Percentiles rank a stretch among this genome's conserved stretches.
Evolutionary conservation across 2,797 vertebrate genomes (phyloP).

Genomic region (Vespertilio murinus): DNA sequence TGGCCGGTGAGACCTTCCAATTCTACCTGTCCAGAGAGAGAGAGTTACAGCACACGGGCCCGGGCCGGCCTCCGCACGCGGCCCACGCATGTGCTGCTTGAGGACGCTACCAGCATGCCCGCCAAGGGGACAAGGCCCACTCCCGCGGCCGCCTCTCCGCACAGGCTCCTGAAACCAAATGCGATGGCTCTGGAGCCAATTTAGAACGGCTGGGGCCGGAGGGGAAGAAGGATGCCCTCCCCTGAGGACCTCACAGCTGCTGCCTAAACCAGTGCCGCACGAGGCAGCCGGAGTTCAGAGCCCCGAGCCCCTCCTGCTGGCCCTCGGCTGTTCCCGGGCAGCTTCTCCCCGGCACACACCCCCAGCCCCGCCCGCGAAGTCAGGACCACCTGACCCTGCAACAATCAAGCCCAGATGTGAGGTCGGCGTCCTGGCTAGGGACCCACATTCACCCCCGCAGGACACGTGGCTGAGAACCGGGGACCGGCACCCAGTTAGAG

Average conservation of each 20-base stretch:
- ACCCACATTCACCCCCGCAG: not conserved
- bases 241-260: not conserved
- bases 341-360: not conserved
- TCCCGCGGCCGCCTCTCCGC: not conserved
- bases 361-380: not conserved
- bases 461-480: not conserved
- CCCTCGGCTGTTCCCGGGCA: too few species aligned
- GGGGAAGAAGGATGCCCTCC: not conserved
- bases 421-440: not conserved
- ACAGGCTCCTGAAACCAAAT: not conserved
- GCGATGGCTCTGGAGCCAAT: not conserved
- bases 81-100: not conserved
- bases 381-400: not conserved
- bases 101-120: not conserved
- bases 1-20: conserved; percentile 99
- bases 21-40: conserved; percentile 97
- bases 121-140: not conserved
- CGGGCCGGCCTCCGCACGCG: not conserved
- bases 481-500: not conserved
- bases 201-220: not conserved
- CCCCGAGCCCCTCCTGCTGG: too few species aligned
- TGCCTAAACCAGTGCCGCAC: not conserved
- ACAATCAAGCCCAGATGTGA: not conserved
- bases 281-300: not conserved
- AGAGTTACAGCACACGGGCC: conserved; percentile 84